phyloP scores from a whole-genome alignment of 2,113 vertebrate genomes.

The Pandion haliaetus region DNA sequence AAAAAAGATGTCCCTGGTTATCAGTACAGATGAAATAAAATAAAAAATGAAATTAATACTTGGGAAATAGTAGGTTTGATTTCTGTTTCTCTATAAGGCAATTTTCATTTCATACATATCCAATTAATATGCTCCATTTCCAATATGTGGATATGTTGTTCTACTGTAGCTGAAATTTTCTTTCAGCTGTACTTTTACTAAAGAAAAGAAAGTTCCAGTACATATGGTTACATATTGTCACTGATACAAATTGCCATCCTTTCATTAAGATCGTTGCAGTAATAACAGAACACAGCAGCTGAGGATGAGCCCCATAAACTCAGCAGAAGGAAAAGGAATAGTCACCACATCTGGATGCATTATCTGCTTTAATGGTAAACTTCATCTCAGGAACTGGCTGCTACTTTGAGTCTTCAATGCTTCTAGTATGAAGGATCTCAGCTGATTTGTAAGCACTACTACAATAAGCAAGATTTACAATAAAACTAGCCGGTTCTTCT shows the following conservation, averaged over 20 bases:
- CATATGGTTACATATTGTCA: neutral
- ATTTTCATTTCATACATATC: constrained; percentile 25
- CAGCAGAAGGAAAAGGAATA: neutral
- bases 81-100: constrained; percentile 36
- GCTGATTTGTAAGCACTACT: neutral
- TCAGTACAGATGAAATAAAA: neutral
- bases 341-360: neutral
- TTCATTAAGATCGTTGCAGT: neutral
- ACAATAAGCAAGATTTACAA: neutral
- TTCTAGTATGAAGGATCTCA: neutral
- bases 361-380: neutral
- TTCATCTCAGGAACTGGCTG: neutral
- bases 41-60: neutral
- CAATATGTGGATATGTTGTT: neutral
- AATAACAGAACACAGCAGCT: neutral
- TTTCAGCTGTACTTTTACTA: neutral
- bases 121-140: constrained; percentile 47
- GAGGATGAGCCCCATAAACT: neutral
- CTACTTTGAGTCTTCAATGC: neutral
- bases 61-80: constrained; percentile 5
- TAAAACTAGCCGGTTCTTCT: neutral
- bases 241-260: neutral
- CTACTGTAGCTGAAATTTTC: neutral
- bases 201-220: neutral
- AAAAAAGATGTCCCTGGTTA: constrained; percentile 10